Base-by-base conservation (phyloP, 2,888 invertebrate genomes). In the Plagodis pulveraria region DNA sequence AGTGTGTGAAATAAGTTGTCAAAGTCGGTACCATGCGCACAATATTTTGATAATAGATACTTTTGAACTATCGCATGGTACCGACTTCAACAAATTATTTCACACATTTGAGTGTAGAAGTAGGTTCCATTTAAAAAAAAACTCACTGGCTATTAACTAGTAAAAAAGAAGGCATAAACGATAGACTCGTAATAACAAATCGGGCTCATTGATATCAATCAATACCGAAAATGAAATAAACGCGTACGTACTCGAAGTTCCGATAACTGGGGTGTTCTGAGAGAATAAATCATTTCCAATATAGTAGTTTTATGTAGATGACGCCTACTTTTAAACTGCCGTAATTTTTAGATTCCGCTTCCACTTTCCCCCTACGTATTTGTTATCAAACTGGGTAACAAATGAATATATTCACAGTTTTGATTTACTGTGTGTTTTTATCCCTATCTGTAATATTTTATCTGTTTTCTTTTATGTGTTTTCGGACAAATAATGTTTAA, bases 331-430 rank as follows among this genome's bases (percentile, higher is more conserved):
- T 91, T 92, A 92, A 92, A 92, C 91, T 90, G 89, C 80, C 88
- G 87, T 92, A 92, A 92, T 91, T 91, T 91, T 91, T 90, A 88
- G 80, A 84, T 91, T 91, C 91, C 92, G 91, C 87, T 90, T 81
- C 78, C 72, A 83, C 81, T 84, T 83, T 84, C 89, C 91, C 91
- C 88, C 83, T 77, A 60, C 75, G 80, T 86, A 86, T 89, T 87
- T 87, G 89, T 91, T 91, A 91, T 91, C 91, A 86, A 74, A 74
- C 73, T 59, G 73, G 71, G 77, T 83, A 86, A 85, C 83, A 83
- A 90, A 89, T 86, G 88, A 88, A 88, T 91, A 80, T 86, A 85
- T 89, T 88, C 86, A 70, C 76, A 69, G 71, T 74, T 81, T 72
- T 91, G 91, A 91, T 91, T 90, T 91, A 91, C 73, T 63, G 74